phyloP scores from a whole-genome alignment of 2,113 vertebrate genomes.

The Cyanistes caeruleus region DNA sequence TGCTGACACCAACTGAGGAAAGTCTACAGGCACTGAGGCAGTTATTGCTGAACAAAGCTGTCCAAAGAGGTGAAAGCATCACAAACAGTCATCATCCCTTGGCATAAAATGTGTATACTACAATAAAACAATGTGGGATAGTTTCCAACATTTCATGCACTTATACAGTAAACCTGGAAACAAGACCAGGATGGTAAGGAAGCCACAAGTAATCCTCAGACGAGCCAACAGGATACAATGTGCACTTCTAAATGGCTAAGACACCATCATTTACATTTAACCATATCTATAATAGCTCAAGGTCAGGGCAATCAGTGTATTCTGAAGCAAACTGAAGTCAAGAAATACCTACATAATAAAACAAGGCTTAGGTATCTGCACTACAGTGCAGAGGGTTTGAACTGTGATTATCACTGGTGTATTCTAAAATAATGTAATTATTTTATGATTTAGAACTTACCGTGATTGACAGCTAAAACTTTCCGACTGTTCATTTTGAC shows the following conservation, averaged over 20 bases:
- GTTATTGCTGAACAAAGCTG: not conserved
- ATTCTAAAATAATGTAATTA: not conserved
- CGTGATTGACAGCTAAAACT: slow-evolving; percentile 95
- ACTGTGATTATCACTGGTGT: not conserved
- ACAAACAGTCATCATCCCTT: not conserved
- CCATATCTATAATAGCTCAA: not conserved
- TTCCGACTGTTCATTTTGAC: slow-evolving; percentile 98
- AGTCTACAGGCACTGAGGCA: not conserved
- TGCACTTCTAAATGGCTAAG: not conserved
- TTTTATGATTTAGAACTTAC: slow-evolving; percentile 73
- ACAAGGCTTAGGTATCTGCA: not conserved
- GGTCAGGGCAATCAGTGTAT: not conserved
- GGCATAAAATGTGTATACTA: not conserved
- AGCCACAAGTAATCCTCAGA: not conserved
- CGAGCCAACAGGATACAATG: not conserved
- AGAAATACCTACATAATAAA: not conserved
- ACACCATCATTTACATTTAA: not conserved
- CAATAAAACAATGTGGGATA: not conserved
- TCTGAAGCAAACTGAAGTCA: not conserved
- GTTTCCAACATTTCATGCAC: not conserved
- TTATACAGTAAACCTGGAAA: not conserved
- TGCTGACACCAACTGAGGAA: not conserved
- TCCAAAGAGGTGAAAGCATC: not conserved
- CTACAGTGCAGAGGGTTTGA: not conserved
- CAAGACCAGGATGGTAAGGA: not conserved